These are phyloP conservation scores for Antheraea mylitta DNA, from an alignment of 1,140 invertebrate species.

Conservation along the genomic window DNA sequence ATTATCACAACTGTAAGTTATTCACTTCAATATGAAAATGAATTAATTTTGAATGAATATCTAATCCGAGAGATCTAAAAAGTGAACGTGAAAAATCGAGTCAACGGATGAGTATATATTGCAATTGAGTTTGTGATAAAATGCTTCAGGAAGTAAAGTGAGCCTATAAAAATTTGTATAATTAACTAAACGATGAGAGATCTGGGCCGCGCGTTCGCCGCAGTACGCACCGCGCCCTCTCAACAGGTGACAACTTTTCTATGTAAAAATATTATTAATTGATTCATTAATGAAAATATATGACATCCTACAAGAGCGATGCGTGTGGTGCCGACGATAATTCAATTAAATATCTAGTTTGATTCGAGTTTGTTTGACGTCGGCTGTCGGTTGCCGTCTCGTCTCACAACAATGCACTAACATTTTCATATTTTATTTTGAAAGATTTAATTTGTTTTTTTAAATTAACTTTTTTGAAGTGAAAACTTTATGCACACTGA, in stretches of 20 bases:
- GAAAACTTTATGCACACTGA: too few species aligned
- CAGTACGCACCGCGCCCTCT: too few species aligned
- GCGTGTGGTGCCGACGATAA: background rate
- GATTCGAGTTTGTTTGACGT: background rate
- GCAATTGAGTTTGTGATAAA: background rate
- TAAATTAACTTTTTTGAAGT: too few species aligned
- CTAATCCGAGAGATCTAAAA: background rate
- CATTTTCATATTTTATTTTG: too few species aligned
- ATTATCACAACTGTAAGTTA: too few species aligned
- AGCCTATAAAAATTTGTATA: background rate
- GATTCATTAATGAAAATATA: conserved; percentile 11
- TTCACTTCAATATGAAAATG: too few species aligned
- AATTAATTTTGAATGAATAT: too few species aligned
- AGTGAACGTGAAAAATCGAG: background rate
- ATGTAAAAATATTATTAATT: background rate
- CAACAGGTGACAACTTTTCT: too few species aligned
- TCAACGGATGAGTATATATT: background rate
- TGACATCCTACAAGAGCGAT: background rate
- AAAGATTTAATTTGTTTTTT: too few species aligned
- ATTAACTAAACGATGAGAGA: background rate
- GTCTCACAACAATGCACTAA: background rate
- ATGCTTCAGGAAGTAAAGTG: background rate
- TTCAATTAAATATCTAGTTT: background rate
- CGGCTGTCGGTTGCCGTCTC: background rate
- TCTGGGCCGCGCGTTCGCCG: too few species aligned